These are phyloP conservation scores for Willowsia nigromaculata DNA, from an alignment of 2,888 invertebrate species.

Conservation along the genomic window DNA sequence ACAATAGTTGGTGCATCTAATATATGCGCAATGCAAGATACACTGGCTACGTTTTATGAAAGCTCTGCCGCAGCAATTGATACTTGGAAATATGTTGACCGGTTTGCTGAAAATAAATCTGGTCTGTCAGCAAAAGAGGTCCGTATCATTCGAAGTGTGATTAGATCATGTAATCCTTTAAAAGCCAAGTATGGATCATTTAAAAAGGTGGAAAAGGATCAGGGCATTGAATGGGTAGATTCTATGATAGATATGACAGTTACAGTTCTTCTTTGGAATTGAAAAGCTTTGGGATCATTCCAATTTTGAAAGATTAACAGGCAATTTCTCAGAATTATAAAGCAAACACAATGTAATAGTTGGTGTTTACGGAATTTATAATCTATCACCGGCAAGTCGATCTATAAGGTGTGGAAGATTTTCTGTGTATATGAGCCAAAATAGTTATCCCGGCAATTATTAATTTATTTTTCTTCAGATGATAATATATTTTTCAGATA, in stretches of 20 bases:
- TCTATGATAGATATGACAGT: constrained; percentile 46
- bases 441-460: too few species aligned
- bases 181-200: constrained; percentile 21
- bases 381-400: too few species aligned
- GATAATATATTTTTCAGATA: too few species aligned
- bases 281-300: too few species aligned
- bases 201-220: background rate
- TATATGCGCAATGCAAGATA: background rate
- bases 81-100: background rate
- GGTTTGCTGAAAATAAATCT: background rate
- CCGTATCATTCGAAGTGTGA: background rate
- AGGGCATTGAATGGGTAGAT: constrained; percentile 42
- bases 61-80: background rate
- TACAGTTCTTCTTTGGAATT: background rate
- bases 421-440: too few species aligned
- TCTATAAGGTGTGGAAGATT: too few species aligned
- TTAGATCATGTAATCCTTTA: background rate
- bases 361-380: too few species aligned
- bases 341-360: too few species aligned
- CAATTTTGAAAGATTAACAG: too few species aligned
- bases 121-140: background rate
- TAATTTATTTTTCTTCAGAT: too few species aligned
- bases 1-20: background rate
- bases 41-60: background rate
- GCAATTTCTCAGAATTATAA: too few species aligned